Conservation (phyloP, 2,113 vertebrate species). For the Sebastes fasciatus region DNA sequence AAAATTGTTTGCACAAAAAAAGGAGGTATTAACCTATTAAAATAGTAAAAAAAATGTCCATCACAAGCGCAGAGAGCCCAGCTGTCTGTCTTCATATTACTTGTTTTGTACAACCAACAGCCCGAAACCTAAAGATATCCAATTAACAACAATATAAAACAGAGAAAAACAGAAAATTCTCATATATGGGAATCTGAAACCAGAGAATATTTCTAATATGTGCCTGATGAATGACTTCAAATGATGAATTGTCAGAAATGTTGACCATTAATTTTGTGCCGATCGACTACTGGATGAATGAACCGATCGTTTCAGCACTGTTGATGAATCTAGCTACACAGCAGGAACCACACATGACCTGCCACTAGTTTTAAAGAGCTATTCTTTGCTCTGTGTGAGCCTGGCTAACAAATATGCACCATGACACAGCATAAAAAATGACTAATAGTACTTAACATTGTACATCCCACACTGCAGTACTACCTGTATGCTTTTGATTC, state of each 20-base stretch:
- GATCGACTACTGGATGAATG: not conserved
- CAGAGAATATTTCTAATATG: not conserved
- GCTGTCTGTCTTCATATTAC: not conserved
- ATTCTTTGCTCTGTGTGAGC: too few species aligned
- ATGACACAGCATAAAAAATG: not conserved
- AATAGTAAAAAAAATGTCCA: too few species aligned
- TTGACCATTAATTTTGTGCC: not conserved
- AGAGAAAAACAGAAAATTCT: not conserved
- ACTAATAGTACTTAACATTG: not conserved
- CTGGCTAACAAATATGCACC: not conserved
- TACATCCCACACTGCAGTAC: not conserved
- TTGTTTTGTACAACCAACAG: not conserved
- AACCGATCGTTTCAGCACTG: not conserved
- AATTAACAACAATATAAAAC: not conserved
- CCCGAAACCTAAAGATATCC: too few species aligned
- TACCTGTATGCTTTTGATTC: slow-evolving; percentile 98
- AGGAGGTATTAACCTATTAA: not conserved
- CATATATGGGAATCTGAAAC: not conserved
- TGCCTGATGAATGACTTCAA: not conserved
- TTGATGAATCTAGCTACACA: not conserved
- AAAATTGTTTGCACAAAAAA: not conserved
- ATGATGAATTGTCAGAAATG: not conserved
- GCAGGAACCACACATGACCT: too few species aligned
- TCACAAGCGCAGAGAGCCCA: not conserved
- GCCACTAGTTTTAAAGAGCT: too few species aligned